Conservation (phyloP, 2,113 vertebrate species). For the Oenanthe melanoleuca region DNA sequence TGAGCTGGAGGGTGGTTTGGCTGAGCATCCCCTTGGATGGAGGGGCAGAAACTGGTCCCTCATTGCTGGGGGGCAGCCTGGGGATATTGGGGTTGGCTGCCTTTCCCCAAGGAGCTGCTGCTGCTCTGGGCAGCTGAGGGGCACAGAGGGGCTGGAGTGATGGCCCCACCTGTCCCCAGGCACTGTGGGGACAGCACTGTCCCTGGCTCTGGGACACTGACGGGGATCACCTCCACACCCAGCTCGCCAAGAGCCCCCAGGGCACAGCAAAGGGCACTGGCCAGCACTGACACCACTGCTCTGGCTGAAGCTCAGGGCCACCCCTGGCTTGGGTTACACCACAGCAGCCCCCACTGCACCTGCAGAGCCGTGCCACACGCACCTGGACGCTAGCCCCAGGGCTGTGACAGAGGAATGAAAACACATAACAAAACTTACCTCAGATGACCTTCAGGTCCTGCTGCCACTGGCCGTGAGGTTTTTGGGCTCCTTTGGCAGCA, state of each 20-base stretch:
- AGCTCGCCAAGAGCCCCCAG: not conserved
- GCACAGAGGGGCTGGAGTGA: accelerated
- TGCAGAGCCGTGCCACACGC: not conserved
- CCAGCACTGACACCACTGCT: not conserved
- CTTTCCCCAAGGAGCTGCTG: not conserved
- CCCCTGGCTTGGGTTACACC: not conserved
- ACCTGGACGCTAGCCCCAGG: no score
- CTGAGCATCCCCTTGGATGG: accelerated
- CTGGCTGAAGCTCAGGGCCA: not conserved
- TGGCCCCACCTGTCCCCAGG: not conserved
- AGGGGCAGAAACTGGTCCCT: not conserved
- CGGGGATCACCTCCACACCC: not conserved
- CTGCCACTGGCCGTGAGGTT: not conserved
- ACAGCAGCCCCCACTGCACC: not conserved
- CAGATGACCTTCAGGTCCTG: not conserved
- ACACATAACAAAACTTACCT: not conserved
- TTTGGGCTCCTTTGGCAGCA: not conserved
- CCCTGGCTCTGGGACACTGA: not conserved
- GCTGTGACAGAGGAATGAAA: not conserved
- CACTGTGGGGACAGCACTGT: not conserved
- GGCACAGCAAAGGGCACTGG: not conserved
- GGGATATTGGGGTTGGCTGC: not conserved
- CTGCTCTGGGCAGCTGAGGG: not conserved
- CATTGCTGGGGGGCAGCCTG: not conserved
- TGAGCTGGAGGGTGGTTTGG: accelerated